These are phyloP conservation scores for Gisinianus flammeolus DNA, from an alignment of 2,888 invertebrate genomes.

Conservation along the genomic window DNA sequence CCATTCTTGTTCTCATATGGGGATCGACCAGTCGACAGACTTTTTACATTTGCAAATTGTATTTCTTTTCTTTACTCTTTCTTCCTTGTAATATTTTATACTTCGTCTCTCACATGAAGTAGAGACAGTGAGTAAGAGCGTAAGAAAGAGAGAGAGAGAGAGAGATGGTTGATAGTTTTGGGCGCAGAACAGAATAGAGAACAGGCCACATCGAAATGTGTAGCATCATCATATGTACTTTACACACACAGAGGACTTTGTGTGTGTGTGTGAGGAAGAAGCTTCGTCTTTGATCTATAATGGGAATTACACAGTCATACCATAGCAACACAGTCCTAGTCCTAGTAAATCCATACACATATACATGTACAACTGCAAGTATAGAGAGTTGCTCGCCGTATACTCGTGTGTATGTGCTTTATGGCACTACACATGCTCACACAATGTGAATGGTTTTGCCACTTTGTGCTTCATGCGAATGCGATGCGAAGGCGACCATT, in stretches of 20 bases:
- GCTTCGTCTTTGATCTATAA: slow-evolving; percentile 21
- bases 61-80: slow-evolving; percentile 14
- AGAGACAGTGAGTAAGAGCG: background rate
- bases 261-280: background rate
- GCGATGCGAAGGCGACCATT: slow-evolving; percentile 36
- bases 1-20: too few relatives aligned
- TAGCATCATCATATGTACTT: background rate
- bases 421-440: slow-evolving; percentile 53
- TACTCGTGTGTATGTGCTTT: slow-evolving; percentile 42
- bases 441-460: slow-evolving; percentile 40
- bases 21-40: background rate
- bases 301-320: slow-evolving; percentile 15
- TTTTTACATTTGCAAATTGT: slow-evolving; percentile 38
- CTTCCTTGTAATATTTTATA: slow-evolving; percentile 8
- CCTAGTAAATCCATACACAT: background rate
- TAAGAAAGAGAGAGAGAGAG: too few relatives aligned
- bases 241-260: background rate
- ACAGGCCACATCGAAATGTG: background rate
- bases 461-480: slow-evolving; percentile 27
- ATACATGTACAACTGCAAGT: background rate
- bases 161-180: too few relatives aligned
- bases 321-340: background rate
- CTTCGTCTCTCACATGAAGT: slow-evolving; percentile 2
- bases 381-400: background rate
- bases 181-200: background rate